Evolutionary conservation across 2,888 invertebrate genomes (phyloP).

Genomic region (Gandaritis pyraliata): DNA sequence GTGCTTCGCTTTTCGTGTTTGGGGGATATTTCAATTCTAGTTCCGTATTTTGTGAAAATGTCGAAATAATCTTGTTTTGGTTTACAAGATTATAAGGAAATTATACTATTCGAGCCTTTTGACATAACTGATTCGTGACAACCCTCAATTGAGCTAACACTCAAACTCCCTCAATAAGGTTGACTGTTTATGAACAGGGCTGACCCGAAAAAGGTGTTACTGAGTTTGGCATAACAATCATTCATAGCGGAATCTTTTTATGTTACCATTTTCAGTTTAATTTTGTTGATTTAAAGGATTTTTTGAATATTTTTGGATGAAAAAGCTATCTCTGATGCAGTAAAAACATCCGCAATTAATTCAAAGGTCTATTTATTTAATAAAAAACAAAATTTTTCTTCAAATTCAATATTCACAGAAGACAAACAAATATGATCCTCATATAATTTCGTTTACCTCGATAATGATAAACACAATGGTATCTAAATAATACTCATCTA

Average conservation of each 20-base stretch:
- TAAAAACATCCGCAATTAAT: too few species aligned
- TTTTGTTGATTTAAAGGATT: background rate
- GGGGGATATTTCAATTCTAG: conserved; percentile 36
- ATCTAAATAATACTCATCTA: too few species aligned
- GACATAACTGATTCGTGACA: conserved; percentile 25
- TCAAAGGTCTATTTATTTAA: too few species aligned
- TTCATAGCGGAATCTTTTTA: background rate
- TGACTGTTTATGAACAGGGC: conserved; percentile 1
- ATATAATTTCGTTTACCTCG: too few species aligned
- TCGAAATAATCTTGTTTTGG: conserved; percentile 30
- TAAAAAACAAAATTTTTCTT: too few species aligned
- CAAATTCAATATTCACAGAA: too few species aligned
- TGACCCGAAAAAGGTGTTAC: background rate
- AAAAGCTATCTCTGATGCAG: too few species aligned
- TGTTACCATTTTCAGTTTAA: background rate
- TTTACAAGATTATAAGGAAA: conserved; percentile 25
- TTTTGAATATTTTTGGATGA: too few species aligned
- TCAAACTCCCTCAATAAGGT: conserved; percentile 6
- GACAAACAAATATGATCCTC: too few species aligned
- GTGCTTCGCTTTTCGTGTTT: conserved; percentile 29
- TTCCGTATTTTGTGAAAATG: conserved; percentile 31
- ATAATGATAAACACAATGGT: too few species aligned
- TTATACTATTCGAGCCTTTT: conserved; percentile 14
- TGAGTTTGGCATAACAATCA: conserved; percentile 1
- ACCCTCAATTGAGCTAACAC: conserved; percentile 9